Evolutionary conservation across 2,888 invertebrate genomes (phyloP).

Genomic region (Morinoia aosen): DNA sequence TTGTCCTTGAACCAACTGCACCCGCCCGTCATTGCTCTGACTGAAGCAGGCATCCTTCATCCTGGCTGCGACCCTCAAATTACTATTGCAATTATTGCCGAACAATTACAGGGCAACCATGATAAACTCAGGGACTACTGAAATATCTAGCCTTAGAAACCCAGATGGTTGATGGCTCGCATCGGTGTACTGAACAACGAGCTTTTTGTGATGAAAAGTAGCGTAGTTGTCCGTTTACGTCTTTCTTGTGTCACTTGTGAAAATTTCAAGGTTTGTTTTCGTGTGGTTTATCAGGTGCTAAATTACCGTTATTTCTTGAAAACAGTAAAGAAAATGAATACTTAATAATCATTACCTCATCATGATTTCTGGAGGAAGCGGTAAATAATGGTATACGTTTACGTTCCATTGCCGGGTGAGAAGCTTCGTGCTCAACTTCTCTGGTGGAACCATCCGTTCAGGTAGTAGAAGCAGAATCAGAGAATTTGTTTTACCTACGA

Average conservation of each 20-base stretch:
- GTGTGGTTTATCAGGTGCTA: neutral
- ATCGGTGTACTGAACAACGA: neutral
- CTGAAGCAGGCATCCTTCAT: neutral
- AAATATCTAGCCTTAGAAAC: neutral
- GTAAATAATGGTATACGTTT: neutral
- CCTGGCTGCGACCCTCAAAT: neutral
- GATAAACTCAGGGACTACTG: neutral
- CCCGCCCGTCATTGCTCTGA: neutral
- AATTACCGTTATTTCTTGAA: neutral
- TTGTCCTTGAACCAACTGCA: neutral
- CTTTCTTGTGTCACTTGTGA: neutral
- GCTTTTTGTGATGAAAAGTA: neutral
- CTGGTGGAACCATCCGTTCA: neutral
- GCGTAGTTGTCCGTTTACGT: neutral
- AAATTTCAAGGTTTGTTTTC: neutral
- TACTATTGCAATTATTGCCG: neutral
- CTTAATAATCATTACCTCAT: too few relatives aligned
- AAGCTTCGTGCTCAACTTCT: neutral
- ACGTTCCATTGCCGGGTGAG: neutral
- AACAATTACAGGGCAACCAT: neutral
- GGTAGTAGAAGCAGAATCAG: too few relatives aligned
- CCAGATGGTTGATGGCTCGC: neutral
- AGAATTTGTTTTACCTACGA: too few relatives aligned
- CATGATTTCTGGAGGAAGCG: neutral
- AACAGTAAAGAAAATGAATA: too few relatives aligned